A percentile compares a stretch with the other conserved stretches of the same genome.
Conservation (phyloP, 2,888 invertebrate genomes). For the Sinohyriopsis cumingii region DNA sequence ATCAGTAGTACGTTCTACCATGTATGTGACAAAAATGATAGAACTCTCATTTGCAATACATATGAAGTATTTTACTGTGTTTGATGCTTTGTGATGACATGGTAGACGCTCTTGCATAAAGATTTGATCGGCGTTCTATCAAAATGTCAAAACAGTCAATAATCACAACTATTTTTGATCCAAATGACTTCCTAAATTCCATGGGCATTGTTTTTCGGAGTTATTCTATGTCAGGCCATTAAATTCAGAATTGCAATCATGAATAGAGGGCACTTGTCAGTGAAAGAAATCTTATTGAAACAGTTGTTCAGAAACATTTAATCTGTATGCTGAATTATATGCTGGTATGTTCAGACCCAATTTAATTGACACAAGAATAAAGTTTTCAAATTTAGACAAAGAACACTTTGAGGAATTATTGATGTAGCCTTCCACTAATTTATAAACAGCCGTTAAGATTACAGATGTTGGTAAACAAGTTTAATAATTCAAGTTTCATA, state of each 20-base stretch:
- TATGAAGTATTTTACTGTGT: no score
- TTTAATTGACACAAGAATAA: no score
- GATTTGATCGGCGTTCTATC: no score
- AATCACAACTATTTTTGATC: no score
- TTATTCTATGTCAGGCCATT: constrained; percentile 25
- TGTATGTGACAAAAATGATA: no score
- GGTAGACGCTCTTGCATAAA: no score
- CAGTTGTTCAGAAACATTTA: constrained; percentile 15
- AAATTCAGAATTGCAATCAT: constrained; percentile 15
- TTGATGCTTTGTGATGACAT: no score
- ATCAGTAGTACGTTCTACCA: no score
- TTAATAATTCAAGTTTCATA: constrained; percentile 9
- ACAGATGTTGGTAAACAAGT: constrained; percentile 10
- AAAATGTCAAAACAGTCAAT: no score
- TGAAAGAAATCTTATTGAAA: constrained; percentile 15
- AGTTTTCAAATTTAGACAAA: no score
- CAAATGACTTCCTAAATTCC: constrained; percentile 20
- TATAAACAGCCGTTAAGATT: constrained; percentile 5
- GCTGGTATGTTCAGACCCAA: constrained; percentile 11
- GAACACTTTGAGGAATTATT: constrained; percentile 2
- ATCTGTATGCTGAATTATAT: constrained; percentile 8
- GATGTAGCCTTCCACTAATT: constrained; percentile 8
- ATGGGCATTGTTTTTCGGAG: constrained; percentile 26
- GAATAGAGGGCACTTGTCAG: constrained; percentile 15
- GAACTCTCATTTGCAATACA: no score